Evolutionary conservation across 2,888 invertebrate genomes (phyloP), one percentile per base, ranked within the genome.

Genomic region (Pseudanteris insignis): DNA sequence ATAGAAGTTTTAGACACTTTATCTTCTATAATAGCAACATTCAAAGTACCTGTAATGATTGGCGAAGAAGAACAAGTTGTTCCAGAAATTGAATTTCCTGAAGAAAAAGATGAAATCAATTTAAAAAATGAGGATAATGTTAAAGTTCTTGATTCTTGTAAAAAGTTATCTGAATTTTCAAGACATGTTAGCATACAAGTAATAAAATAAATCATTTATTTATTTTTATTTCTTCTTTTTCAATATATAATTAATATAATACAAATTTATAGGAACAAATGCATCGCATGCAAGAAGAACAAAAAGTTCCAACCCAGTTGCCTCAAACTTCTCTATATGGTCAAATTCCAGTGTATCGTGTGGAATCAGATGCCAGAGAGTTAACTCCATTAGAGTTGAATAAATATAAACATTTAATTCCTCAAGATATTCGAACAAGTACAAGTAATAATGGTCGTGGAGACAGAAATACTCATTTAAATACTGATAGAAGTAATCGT

Each of bases 1-100:
- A 81, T 84, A 25, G 85, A 89, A 81, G 88, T 89, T 54, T 75
- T 88, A 47, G 87, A 87, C 64, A 83, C 84, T 51, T 76, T 86
- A 8, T 81, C 84, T 1, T 81, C 82, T 37, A 86, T 86, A 67
- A 85, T 86, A 75, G 83, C 83, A 0, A 81, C 81, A n/a, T 84
- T 84, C 61, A 82, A 83, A 58, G 76, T 79, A 2, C 73, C 84
- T 3, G 79, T 81, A 0, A 80, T 81, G 24, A 64, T 74, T 38
- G 82, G 83, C 0, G 80, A 82, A 0, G 84, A 84, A 48, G 83
- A 84, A 3, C 84, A 86, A 73, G 84, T 86, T 2, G 86, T 86
- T 0, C 86, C 86, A 0, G 84, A 86, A 48, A 75, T 85, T 1
- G 58, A 40, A 11, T 13, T 50, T 5, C 14, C 34, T 6, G 65